Evolutionary conservation across 2,113 vertebrate species (phyloP).

Genomic region (Triplophysa tibetana): DNA sequence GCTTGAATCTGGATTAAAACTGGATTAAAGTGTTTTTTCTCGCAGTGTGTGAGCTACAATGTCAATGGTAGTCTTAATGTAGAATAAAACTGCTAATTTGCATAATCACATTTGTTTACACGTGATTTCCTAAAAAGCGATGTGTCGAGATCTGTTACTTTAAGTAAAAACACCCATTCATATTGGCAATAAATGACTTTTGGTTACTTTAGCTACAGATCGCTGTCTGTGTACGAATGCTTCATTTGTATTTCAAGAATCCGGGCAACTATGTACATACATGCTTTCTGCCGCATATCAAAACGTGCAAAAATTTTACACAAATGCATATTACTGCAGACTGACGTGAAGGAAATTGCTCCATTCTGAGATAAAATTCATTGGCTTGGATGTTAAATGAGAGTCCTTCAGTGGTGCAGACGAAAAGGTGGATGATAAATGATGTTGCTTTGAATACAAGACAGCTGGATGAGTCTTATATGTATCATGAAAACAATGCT

Average conservation of each 20-base stretch:
- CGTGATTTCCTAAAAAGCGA: no score
- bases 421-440: slow-evolving; percentile 12
- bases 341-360: slow-evolving; percentile 7
- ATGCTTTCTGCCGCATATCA: not conserved
- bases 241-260: not conserved
- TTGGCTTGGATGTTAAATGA: not conserved
- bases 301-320: not conserved
- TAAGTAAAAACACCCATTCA: not conserved
- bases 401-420: not conserved
- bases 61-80: no score
- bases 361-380: not conserved
- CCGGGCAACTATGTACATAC: not conserved
- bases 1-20: no score
- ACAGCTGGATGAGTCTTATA: slow-evolving; percentile 23
- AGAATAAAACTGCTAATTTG: no score
- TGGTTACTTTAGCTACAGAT: not conserved
- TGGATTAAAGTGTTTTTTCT: no score
- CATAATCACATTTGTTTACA: no score
- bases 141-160: no score
- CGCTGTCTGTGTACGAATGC: not conserved
- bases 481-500: slow-evolving; percentile 13
- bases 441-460: not conserved
- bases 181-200: not conserved
- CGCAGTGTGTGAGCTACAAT: no score
- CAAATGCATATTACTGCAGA: not conserved